Evolutionary conservation across 2,888 invertebrate species (phyloP).

Genomic region (Parthenolecanium corni): DNA sequence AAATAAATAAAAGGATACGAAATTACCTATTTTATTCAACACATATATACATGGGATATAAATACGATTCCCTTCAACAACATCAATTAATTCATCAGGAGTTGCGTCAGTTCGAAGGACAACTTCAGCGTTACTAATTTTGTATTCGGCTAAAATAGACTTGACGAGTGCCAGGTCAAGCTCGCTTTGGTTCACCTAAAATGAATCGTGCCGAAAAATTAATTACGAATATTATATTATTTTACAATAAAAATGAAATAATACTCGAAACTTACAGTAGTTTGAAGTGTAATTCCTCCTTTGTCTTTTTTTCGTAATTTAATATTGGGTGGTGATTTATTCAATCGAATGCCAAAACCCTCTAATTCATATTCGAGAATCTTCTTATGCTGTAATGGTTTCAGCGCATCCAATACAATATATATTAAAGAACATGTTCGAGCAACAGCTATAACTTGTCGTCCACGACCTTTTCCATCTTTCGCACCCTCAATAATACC

Average conservation of each 20-base stretch:
- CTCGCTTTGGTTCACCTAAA: constrained; percentile 73
- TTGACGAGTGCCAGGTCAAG: constrained; percentile 89
- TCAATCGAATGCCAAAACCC: constrained; percentile 91
- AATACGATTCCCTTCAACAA: constrained; percentile 95
- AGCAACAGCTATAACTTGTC: constrained; percentile 98
- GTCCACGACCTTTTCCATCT: constrained; percentile 96
- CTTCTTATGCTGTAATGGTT: constrained; percentile 92
- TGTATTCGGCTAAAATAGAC: constrained; percentile 91
- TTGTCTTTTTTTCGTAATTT: constrained; percentile 94
- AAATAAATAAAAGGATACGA: not conserved
- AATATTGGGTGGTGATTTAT: constrained; percentile 95
- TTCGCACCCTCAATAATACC: constrained; percentile 99
- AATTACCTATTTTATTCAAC: constrained; percentile 87
- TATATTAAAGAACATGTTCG: constrained; percentile 95
- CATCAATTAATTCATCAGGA: constrained; percentile 94
- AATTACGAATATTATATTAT: not conserved
- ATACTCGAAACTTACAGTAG: constrained; percentile 49
- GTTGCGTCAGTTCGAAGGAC: constrained; percentile 89
- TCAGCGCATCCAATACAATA: constrained; percentile 92
- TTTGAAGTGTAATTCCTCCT: constrained; percentile 92
- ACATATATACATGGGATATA: constrained; percentile 98
- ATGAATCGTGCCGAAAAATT: not conserved
- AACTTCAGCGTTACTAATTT: constrained; percentile 97
- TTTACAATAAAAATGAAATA: not conserved
- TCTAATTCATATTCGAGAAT: constrained; percentile 96